These are phyloP conservation scores for Nomada hirtipes DNA, from an alignment of 2,888 invertebrate genomes.

Conservation along the genomic window DNA sequence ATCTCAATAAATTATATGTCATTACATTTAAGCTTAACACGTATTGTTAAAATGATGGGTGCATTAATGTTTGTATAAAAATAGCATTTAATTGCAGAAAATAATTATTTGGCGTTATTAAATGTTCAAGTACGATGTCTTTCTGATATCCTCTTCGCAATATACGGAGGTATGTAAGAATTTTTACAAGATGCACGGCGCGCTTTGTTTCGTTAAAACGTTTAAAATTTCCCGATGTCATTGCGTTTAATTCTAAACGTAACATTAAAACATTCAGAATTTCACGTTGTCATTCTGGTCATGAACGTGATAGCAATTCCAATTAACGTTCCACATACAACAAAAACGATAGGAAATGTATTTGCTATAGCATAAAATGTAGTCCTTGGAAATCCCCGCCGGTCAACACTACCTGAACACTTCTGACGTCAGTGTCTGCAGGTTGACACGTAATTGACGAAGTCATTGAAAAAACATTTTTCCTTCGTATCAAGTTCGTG, in stretches of 20 bases:
- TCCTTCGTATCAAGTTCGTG: not conserved
- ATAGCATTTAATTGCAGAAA: too few species aligned
- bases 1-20: too few species aligned
- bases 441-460: slow-evolving; percentile 9
- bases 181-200: too few species aligned
- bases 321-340: not conserved
- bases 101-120: too few species aligned
- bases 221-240: not conserved
- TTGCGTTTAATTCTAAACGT: not conserved
- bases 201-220: too few species aligned
- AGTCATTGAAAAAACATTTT: not conserved
- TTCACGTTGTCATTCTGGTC: not conserved
- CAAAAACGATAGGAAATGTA: slow-evolving; percentile 1
- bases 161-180: too few species aligned
- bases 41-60: too few species aligned
- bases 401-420: not conserved
- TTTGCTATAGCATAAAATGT: not conserved
- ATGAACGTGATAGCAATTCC: not conserved
- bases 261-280: too few species aligned
- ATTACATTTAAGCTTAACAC: too few species aligned
- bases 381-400: slow-evolving; percentile 52
- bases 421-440: slow-evolving; percentile 37
- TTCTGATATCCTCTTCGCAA: too few species aligned
- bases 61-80: too few species aligned
- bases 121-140: too few species aligned